These are phyloP conservation scores for Rhopalosiphum nymphaeae DNA, from an alignment of 2,888 invertebrate species.

Conservation along the genomic window DNA sequence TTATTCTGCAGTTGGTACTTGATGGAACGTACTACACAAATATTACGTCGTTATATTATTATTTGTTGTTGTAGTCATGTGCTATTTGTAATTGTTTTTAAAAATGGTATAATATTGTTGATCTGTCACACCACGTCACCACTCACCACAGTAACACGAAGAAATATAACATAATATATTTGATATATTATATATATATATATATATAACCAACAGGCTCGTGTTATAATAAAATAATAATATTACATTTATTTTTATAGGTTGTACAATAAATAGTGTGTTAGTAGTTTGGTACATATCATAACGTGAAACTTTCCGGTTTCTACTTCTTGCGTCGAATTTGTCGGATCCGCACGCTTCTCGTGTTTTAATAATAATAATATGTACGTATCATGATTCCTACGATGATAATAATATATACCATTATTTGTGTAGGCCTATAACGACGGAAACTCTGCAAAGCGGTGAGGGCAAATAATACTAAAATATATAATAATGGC, in stretches of 20 bases:
- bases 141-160: not conserved
- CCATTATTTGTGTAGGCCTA: not conserved
- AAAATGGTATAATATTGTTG: not conserved
- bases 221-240: not conserved
- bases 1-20: not conserved
- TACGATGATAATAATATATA: not conserved
- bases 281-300: not conserved
- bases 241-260: not conserved
- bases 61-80: not conserved
- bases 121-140: not conserved
- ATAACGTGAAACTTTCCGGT: not conserved
- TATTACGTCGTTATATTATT: not conserved
- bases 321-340: not conserved
- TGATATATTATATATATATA: too few species aligned
- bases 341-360: not conserved
- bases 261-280: not conserved
- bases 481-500: conserved; percentile 30
- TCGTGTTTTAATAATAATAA: conserved; percentile 8
- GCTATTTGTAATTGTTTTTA: not conserved
- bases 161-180: not conserved
- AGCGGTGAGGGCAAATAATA: not conserved
- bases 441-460: not conserved
- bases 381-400: not conserved
- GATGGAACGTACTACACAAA: not conserved
- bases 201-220: not conserved